Conservation (phyloP, 2,888 invertebrate genomes). For the Dusona sp. region DNA sequence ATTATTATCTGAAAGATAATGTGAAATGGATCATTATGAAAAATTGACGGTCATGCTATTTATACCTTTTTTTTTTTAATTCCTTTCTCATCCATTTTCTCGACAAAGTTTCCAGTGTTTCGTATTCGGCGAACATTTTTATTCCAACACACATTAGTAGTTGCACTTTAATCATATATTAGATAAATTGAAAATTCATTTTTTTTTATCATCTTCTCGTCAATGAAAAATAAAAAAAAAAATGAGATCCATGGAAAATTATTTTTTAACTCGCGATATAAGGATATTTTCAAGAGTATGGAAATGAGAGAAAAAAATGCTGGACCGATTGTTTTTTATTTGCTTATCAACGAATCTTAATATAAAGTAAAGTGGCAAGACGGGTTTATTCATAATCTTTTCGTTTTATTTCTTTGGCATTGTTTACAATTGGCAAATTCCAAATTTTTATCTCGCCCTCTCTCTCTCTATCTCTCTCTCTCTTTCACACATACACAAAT, state of each 20-base stretch:
- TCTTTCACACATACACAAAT: background rate
- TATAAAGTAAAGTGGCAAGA: slow-evolving; percentile 52
- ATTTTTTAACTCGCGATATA: background rate
- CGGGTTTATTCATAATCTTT: slow-evolving; percentile 31
- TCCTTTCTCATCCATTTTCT: slow-evolving; percentile 44
- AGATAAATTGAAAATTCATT: slow-evolving; percentile 26
- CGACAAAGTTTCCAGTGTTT: slow-evolving; percentile 72
- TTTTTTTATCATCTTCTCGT: slow-evolving; percentile 10
- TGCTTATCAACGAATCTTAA: slow-evolving; percentile 45
- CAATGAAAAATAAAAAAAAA: background rate
- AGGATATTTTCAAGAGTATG: background rate
- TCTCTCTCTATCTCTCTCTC: slow-evolving; percentile 32
- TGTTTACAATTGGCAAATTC: slow-evolving; percentile 62
- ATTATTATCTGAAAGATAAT: background rate
- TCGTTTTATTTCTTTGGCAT: slow-evolving; percentile 38
- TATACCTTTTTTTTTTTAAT: slow-evolving; percentile 68
- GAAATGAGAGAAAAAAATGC: background rate
- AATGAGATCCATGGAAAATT: background rate
- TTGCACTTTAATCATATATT: slow-evolving; percentile 65
- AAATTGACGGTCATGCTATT: background rate
- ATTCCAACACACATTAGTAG: slow-evolving; percentile 73
- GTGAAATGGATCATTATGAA: background rate
- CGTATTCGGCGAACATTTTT: slow-evolving; percentile 75
- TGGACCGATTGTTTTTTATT: slow-evolving; percentile 3
- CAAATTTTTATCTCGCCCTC: slow-evolving; percentile 32